Evolutionary conservation across 2,113 vertebrate genomes (phyloP).

Genomic region (Nycticorax nycticorax): DNA sequence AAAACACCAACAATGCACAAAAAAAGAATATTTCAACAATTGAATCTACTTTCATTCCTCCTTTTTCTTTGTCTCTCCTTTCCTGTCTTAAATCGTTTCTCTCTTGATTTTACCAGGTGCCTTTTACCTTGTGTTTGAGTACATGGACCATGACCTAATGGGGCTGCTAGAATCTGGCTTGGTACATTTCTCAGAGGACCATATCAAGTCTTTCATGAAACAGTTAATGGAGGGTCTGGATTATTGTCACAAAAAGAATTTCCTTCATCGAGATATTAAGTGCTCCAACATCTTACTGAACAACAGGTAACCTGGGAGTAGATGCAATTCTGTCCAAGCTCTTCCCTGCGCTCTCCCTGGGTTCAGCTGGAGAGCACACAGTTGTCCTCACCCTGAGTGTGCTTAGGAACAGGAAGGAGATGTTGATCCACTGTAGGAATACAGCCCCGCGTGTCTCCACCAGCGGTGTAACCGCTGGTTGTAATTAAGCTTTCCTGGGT

Average conservation of each 20-base stretch:
- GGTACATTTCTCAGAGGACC: constrained; percentile 97
- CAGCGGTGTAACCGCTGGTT: neutral
- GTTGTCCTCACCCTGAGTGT: accelerated
- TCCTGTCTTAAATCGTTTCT: neutral
- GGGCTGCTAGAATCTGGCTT: constrained; percentile 96
- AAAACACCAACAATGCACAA: neutral
- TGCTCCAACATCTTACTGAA: constrained; percentile 98
- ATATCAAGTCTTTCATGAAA: constrained; percentile 97
- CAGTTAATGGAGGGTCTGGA: constrained; percentile 98
- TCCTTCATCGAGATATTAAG: constrained; percentile 97
- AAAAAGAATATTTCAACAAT: neutral
- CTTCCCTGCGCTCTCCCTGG: neutral
- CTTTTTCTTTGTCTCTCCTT: neutral
- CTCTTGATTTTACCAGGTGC: constrained; percentile 76
- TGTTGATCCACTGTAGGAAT: neutral
- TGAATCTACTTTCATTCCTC: neutral
- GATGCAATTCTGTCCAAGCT: neutral
- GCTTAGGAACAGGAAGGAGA: neutral
- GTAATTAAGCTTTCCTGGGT: neutral
- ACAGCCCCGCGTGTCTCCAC: neutral
- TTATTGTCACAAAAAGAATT: constrained; percentile 99
- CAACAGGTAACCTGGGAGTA: constrained; percentile 84
- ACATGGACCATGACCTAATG: constrained; percentile 99
- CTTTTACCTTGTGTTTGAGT: constrained; percentile 99
- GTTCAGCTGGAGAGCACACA: neutral